Conservation (phyloP, 2,113 vertebrate species). For the Abramis brama region DNA sequence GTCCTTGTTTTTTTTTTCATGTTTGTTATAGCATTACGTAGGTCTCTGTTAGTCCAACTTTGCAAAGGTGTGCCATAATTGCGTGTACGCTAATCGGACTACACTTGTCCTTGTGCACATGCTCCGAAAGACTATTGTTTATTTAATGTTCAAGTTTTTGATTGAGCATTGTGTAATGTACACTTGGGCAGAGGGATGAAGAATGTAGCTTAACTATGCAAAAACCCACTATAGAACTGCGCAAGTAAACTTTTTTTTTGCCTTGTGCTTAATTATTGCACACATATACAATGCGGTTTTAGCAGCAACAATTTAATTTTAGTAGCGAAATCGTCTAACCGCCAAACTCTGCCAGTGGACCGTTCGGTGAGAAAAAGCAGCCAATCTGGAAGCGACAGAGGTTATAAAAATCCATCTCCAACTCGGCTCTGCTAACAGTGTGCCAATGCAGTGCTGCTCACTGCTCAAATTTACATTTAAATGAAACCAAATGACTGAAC, state of each 20-base stretch:
- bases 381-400: conserved; percentile 7
- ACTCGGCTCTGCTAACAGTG: conserved; percentile 61
- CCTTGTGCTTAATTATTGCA: neutral
- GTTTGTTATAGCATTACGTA: too few relatives aligned
- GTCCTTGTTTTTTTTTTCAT: neutral
- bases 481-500: conserved; percentile 79
- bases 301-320: conserved; percentile 11
- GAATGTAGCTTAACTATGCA: neutral
- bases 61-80: too few relatives aligned
- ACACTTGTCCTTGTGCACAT: neutral
- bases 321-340: neutral
- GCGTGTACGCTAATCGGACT: neutral
- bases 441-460: conserved; percentile 64
- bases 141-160: neutral
- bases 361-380: neutral
- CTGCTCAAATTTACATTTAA: conserved; percentile 81
- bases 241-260: neutral
- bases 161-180: neutral
- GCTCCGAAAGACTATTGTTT: neutral
- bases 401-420: conserved; percentile 71
- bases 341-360: conserved; percentile 4
- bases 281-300: neutral
- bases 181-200: neutral
- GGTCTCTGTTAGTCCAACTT: too few relatives aligned
- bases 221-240: neutral